Evolutionary conservation across 2,797 vertebrate genomes (phyloP).

Genomic region (Typhlichthys eigenmanni): DNA sequence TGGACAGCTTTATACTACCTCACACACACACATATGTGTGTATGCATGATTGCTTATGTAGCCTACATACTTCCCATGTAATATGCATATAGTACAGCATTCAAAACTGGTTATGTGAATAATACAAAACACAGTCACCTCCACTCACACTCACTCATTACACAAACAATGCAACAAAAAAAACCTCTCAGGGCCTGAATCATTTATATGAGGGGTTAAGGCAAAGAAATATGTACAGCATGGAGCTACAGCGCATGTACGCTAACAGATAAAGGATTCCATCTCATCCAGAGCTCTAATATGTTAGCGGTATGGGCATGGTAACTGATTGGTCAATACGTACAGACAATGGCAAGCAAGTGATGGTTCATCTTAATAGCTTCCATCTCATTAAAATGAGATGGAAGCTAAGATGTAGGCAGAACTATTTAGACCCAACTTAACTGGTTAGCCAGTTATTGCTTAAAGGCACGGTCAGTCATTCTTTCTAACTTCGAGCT

Average conservation of each 20-base stretch:
- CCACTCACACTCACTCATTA: conserved; percentile 8
- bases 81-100: too few relatives aligned
- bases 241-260: conserved; percentile 39
- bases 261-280: conserved; percentile 47
- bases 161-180: conserved; percentile 30
- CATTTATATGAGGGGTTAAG: conserved; percentile 70
- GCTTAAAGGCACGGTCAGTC: too few relatives aligned
- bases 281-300: conserved; percentile 34
- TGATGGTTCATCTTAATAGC: too few relatives aligned
- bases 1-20: too few relatives aligned
- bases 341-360: too few relatives aligned
- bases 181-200: conserved; percentile 55
- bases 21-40: background rate
- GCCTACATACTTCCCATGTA: too few relatives aligned
- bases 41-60: background rate
- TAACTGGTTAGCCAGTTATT: too few relatives aligned
- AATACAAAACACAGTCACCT: conserved; percentile 7
- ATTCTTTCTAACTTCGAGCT: too few relatives aligned
- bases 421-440: too few relatives aligned
- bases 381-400: too few relatives aligned
- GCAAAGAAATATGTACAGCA: conserved; percentile 73
- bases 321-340: background rate
- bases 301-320: conserved; percentile 42
- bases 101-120: too few relatives aligned
- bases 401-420: too few relatives aligned